Evolutionary conservation across 2,113 vertebrate genomes (phyloP).

Genomic region (Tragelaphus scriptus): DNA sequence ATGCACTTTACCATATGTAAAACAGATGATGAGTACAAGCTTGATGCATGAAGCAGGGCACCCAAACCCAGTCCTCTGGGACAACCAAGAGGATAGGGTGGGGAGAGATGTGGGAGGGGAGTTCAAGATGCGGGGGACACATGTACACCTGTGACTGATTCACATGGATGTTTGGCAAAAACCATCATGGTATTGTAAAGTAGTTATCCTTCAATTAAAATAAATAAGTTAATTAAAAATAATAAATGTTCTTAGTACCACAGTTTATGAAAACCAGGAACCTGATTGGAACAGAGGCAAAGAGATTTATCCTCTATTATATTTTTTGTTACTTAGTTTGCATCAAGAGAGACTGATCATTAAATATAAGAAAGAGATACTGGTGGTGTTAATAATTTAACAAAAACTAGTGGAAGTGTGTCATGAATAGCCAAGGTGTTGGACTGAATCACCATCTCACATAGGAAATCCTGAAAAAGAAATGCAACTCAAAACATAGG

Average conservation of each 20-base stretch:
- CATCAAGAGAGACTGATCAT: neutral
- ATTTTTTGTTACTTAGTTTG: neutral
- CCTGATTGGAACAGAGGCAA: neutral
- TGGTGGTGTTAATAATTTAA: neutral
- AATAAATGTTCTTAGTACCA: neutral
- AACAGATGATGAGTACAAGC: neutral
- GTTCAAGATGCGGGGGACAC: neutral
- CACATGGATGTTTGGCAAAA: neutral
- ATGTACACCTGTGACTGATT: neutral
- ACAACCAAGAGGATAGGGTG: neutral
- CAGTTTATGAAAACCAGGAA: neutral
- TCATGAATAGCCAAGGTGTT: neutral
- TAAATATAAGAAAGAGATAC: neutral
- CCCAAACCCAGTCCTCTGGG: neutral
- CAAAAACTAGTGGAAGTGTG: neutral
- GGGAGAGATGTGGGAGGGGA: rapidly evolving
- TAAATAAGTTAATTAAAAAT: neutral
- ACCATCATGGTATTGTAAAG: neutral
- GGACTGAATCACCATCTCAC: neutral
- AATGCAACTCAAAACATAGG: neutral
- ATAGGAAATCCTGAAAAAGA: neutral
- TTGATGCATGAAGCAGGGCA: neutral
- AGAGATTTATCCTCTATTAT: neutral
- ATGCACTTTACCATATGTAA: neutral
- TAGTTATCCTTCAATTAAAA: neutral